phyloP scores from a whole-genome alignment of 92 coral and sea anemone genomes.

The Siderastrea siderea region DNA sequence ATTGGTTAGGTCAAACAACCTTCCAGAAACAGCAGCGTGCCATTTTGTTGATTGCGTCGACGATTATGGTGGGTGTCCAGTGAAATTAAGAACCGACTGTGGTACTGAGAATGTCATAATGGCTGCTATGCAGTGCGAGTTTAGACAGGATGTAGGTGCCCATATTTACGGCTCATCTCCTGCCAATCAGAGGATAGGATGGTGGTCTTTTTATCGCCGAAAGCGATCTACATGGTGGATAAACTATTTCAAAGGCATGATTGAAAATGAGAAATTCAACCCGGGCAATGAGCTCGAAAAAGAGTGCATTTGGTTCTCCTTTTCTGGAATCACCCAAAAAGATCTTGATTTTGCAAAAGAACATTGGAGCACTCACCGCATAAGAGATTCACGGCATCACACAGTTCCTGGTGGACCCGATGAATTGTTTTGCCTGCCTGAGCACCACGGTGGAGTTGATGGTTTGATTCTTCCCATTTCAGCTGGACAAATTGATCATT shows the following conservation, averaged over 20 bases:
- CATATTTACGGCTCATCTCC: conserved; percentile 41
- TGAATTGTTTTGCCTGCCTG: conserved; percentile 67
- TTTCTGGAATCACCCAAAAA: conserved; percentile 33
- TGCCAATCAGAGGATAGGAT: conserved; percentile 50
- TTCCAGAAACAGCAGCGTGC: conserved; percentile 24
- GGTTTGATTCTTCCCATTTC: conserved; percentile 46
- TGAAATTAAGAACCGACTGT: conserved; percentile 37
- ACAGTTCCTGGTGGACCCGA: conserved; percentile 72
- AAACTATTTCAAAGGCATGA: conserved; percentile 40
- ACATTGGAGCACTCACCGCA: conserved; percentile 76
- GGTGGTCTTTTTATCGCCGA: conserved; percentile 41
- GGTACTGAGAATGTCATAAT: conserved; percentile 23
- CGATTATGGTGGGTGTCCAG: conserved; percentile 10
- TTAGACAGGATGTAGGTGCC: conserved; percentile 31
- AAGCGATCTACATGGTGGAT: conserved; percentile 52
- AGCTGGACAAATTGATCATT: conserved; percentile 46
- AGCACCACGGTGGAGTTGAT: conserved; percentile 67
- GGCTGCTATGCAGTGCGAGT: conserved; percentile 50
- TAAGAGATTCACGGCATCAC: conserved; percentile 61
- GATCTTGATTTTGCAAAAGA: conserved; percentile 51
- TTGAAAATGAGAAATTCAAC: conserved; percentile 33
- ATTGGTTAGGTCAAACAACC: conserved; percentile 41
- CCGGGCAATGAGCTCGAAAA: neutral
- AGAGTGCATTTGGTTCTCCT: neutral
- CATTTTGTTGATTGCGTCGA: conserved; percentile 35